Base-by-base conservation (phyloP, 2,888 invertebrate species). In the Drosophila barbarae region DNA sequence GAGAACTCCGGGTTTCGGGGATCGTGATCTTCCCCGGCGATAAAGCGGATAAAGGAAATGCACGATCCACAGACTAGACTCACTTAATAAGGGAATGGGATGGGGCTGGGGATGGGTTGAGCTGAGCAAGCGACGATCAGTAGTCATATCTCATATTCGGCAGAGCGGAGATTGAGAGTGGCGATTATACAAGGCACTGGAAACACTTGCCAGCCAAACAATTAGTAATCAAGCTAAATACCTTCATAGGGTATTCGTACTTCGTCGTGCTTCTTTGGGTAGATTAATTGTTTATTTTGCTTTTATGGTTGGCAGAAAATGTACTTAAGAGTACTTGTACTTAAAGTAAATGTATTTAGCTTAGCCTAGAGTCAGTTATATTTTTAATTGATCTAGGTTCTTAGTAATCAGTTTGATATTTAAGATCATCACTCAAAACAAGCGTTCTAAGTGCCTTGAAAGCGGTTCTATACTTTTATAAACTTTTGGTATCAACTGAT, bases 101-200 rank as follows among this genome's bases (percentile, higher is more conserved):
- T 35, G 35, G 35, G 35, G n/a, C n/a, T 38, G 15, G 36, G 36
- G 15, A 3, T 4, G 36, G 18, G 46, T 23, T 35, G 60, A 26
- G 28, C 18, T 30, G 12, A 26, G 38, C 51, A 18, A 30, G 28
- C 28, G 18, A 26, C n/a, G 46, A 60, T 60, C 46, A 58, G 58
- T 32, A 59, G 58, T 63, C 63, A 36, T 63, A 42, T 34, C 49
- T 63, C 63, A 63, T 51, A 63, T 63, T 63, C 13, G 64, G 63
- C 51, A 50, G 32, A 28, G 26, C 42, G 4, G 23, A 35, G 42
- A 26, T 63, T 42, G 21, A 64, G 46, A 61, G 23, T 13, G 36
- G 18, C 13, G 44, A 32, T 44, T 63, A 38, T 35, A 26, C 63
- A 51, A 63, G 28, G 15, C 18, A 12, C 21, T 50, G 42, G 3